These are phyloP conservation scores for Myrmecophaga tridactyla DNA, from an alignment of 2,113 vertebrate genomes.

Conservation along the genomic window DNA sequence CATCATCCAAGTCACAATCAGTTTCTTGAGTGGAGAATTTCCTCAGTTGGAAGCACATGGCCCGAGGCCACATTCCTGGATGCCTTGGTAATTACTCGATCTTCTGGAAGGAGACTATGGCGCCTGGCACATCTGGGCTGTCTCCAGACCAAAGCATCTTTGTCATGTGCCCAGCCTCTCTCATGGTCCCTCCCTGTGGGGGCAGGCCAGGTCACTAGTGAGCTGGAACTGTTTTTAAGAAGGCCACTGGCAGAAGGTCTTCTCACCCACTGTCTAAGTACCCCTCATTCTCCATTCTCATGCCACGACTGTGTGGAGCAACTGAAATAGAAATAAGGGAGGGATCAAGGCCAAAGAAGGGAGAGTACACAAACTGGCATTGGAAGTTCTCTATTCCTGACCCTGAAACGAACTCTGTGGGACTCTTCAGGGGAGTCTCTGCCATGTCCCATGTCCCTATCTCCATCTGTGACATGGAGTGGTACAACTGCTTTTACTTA, in stretches of 20 bases:
- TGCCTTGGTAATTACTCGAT: not conserved
- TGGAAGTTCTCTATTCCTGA: not conserved
- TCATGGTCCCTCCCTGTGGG: not conserved
- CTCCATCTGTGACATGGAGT: not conserved
- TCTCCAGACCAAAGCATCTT: not conserved
- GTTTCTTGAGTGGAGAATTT: not conserved
- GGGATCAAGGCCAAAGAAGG: not conserved
- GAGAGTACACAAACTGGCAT: fast-evolving
- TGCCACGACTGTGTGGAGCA: slow-evolving; percentile 7
- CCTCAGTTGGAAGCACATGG: not conserved
- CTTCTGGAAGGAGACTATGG: not conserved
- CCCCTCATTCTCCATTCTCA: not conserved
- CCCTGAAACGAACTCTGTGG: not conserved
- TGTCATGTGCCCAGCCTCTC: not conserved
- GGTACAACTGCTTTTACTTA: not conserved
- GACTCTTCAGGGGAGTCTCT: not conserved
- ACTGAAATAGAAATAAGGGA: slow-evolving; percentile 19
- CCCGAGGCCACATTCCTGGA: not conserved
- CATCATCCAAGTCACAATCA: not conserved
- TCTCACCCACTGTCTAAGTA: not conserved
- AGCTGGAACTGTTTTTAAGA: not conserved
- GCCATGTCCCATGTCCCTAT: too few species aligned
- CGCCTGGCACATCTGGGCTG: slow-evolving; percentile 37
- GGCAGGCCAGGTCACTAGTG: not conserved
- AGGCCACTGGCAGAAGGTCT: slow-evolving; percentile 17